A percentile compares a stretch with the other conserved stretches of the same genome.
Evolutionary conservation across 2,113 vertebrate species (phyloP).

Genomic region (Drymodes brunneopygia): DNA sequence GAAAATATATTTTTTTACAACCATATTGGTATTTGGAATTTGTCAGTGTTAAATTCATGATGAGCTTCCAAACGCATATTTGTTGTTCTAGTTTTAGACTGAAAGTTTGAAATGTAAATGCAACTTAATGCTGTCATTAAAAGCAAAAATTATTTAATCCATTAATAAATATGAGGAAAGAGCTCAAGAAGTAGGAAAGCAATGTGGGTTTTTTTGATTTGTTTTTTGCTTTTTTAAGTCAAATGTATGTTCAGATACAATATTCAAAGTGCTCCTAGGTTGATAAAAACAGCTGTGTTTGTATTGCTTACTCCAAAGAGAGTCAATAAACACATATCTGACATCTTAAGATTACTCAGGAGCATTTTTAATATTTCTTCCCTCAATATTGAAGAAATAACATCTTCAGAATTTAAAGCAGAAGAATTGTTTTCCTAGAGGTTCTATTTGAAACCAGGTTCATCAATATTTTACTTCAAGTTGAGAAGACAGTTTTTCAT

Average conservation of each 20-base stretch:
- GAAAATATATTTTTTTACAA: not conserved
- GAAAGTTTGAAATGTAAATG: not conserved
- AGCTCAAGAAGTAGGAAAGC: not conserved
- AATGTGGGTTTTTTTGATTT: too few species aligned
- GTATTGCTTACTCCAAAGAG: not conserved
- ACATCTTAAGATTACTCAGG: not conserved
- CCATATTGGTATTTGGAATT: not conserved
- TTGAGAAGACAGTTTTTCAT: not conserved
- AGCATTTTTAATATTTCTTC: not conserved
- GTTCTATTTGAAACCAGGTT: not conserved
- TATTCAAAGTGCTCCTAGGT: not conserved
- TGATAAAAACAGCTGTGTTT: not conserved
- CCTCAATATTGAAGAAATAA: not conserved
- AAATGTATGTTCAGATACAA: not conserved
- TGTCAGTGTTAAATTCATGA: not conserved
- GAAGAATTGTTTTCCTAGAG: not conserved
- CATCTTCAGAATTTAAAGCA: not conserved
- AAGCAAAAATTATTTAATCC: not conserved
- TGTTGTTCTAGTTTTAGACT: not conserved
- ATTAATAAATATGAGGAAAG: not conserved
- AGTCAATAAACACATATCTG: not conserved
- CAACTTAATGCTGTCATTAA: not conserved
- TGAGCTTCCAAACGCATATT: not conserved
- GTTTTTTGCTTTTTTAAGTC: not conserved
- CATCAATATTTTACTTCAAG: not conserved